Conservation (phyloP, 1,140 invertebrate species). For the Steinernema khuongi region DNA sequence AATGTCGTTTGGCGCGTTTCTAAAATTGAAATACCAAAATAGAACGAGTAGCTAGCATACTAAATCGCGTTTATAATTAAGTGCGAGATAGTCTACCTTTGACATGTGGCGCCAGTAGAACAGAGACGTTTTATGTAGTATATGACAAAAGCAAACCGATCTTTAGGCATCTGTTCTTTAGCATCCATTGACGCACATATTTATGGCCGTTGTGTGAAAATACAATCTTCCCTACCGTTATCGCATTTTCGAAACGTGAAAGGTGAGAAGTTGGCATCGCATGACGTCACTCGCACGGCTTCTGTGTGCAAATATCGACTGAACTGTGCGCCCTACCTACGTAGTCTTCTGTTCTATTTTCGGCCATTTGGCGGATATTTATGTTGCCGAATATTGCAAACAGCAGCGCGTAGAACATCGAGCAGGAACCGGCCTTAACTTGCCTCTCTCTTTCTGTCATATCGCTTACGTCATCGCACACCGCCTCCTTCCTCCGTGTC, state of each 20-base stretch:
- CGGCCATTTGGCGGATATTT: neutral
- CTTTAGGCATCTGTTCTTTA: neutral
- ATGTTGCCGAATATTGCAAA: neutral
- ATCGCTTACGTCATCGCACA: no score
- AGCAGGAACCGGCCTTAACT: no score
- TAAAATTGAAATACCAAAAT: no score
- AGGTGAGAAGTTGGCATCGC: conserved; percentile 2
- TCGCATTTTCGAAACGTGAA: neutral
- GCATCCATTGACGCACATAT: neutral
- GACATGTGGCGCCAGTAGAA: no score
- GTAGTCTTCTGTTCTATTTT: neutral
- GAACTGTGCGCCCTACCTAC: neutral
- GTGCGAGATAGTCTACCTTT: no score
- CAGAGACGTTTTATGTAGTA: no score
- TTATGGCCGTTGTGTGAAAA: conserved; percentile 4
- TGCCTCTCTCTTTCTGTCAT: no score
- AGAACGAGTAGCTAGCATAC: no score
- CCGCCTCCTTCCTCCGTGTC: no score
- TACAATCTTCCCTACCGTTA: neutral
- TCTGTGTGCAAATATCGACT: neutral
- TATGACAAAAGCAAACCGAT: no score
- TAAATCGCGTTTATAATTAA: no score
- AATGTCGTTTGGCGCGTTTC: no score
- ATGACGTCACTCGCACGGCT: neutral
- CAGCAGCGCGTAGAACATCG: neutral